A percentile compares a stretch with the other conserved stretches of the same genome.
Evolutionary conservation across 2,113 vertebrate genomes (phyloP).

Genomic region (Gobiocypris rarus): DNA sequence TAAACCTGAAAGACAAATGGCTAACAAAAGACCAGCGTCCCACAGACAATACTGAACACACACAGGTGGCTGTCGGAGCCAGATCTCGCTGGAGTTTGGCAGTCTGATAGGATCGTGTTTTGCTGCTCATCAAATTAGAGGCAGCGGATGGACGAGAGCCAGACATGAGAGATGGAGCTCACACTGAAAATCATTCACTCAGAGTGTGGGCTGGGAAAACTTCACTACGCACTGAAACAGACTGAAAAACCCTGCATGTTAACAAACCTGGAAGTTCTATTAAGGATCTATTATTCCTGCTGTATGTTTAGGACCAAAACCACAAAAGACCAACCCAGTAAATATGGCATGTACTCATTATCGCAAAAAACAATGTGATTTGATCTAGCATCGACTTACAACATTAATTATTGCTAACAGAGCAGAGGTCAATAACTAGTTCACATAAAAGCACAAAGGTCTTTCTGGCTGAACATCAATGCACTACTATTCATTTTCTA

Average conservation of each 20-base stretch:
- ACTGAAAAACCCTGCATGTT: not conserved
- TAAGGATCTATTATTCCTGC: not conserved
- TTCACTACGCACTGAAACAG: not conserved
- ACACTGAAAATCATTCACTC: not conserved
- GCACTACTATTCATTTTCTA: not conserved
- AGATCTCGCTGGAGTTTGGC: not conserved
- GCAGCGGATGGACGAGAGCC: not conserved
- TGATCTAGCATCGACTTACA: not conserved
- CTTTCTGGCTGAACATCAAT: not conserved
- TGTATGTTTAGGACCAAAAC: not conserved
- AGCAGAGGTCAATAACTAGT: not conserved
- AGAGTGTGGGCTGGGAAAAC: not conserved
- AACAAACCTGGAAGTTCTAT: not conserved
- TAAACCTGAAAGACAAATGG: not conserved
- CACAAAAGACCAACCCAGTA: not conserved
- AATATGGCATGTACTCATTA: not conserved
- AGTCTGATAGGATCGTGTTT: not conserved
- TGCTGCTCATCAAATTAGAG: not conserved
- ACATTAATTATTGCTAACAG: not conserved
- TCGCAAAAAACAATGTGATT: not conserved
- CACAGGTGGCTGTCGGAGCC: not conserved
- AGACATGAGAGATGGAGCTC: conserved; percentile 17
- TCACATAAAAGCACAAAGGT: no score
- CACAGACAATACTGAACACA: not conserved
- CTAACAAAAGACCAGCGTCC: not conserved